A percentile compares a stretch with the other conserved stretches of the same genome.
Conservation (phyloP, 2,113 vertebrate genomes). For the Grammomys surdaster region DNA sequence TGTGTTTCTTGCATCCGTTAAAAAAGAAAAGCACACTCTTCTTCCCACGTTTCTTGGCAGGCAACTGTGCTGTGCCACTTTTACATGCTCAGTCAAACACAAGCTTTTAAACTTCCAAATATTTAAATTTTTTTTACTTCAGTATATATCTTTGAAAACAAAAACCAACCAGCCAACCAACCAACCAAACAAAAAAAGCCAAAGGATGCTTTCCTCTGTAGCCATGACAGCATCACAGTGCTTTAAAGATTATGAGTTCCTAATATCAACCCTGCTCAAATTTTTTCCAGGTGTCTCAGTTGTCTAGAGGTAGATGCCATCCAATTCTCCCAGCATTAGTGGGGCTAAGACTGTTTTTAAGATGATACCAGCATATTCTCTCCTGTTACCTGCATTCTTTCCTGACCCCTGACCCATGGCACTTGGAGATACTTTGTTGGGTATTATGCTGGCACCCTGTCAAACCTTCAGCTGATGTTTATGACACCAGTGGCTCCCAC, state of each 20-base stretch:
- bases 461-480: neutral
- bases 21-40: neutral
- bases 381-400: neutral
- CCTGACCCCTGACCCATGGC: neutral
- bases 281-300: neutral
- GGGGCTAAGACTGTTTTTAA: neutral
- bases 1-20: constrained; percentile 46
- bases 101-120: constrained; percentile 48
- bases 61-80: constrained; percentile 41
- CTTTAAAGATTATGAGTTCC: constrained; percentile 45
- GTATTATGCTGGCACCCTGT: neutral
- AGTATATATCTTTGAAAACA: constrained; percentile 33
- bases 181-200: neutral
- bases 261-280: neutral
- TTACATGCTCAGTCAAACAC: constrained; percentile 59
- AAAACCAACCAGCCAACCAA: no score
- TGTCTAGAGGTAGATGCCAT: constrained; percentile 6
- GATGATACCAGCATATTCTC: neutral
- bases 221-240: neutral
- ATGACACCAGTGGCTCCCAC: neutral
- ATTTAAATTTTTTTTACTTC: constrained; percentile 6
- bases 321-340: neutral
- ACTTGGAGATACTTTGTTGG: neutral
- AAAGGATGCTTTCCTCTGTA: constrained; percentile 17
- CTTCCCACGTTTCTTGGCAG: constrained; percentile 49